These are phyloP conservation scores for Pseudoips prasinana DNA, from an alignment of 2,888 invertebrate species.

Conservation along the genomic window DNA sequence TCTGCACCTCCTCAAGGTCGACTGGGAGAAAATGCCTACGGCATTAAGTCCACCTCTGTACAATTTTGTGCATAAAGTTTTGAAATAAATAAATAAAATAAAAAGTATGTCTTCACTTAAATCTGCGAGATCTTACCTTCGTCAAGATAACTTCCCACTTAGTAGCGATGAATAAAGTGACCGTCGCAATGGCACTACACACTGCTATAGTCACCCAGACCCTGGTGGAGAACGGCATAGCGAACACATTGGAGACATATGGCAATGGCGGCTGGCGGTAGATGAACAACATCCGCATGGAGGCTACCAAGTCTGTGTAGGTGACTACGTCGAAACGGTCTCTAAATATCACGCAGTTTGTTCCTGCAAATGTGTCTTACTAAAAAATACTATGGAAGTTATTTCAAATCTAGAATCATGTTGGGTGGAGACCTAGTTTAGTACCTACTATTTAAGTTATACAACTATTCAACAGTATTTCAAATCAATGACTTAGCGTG, in stretches of 20 bases:
- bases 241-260: conserved; percentile 84
- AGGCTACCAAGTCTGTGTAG: conserved; percentile 70
- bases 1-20: too few species aligned
- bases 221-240: conserved; percentile 80
- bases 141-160: conserved; percentile 46
- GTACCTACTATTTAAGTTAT: too few species aligned
- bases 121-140: conserved; percentile 33
- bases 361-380: conserved; percentile 47
- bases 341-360: conserved; percentile 46
- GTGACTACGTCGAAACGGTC: conserved; percentile 60
- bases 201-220: conserved; percentile 82
- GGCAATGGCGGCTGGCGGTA: conserved; percentile 85
- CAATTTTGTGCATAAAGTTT: too few species aligned
- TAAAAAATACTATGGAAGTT: not conserved
- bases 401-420: not conserved
- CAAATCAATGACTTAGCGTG: too few species aligned
- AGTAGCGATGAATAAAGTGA: conserved; percentile 57
- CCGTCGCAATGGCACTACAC: conserved; percentile 55
- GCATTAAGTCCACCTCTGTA: too few species aligned
- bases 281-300: conserved; percentile 75
- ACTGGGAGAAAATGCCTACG: too few species aligned
- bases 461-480: too few species aligned
- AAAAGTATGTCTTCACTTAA: too few species aligned
- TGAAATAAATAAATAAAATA: too few species aligned
- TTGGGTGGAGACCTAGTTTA: too few species aligned